phyloP scores from a whole-genome alignment of 1,140 invertebrate species.

The Drosophila nebulosa region DNA sequence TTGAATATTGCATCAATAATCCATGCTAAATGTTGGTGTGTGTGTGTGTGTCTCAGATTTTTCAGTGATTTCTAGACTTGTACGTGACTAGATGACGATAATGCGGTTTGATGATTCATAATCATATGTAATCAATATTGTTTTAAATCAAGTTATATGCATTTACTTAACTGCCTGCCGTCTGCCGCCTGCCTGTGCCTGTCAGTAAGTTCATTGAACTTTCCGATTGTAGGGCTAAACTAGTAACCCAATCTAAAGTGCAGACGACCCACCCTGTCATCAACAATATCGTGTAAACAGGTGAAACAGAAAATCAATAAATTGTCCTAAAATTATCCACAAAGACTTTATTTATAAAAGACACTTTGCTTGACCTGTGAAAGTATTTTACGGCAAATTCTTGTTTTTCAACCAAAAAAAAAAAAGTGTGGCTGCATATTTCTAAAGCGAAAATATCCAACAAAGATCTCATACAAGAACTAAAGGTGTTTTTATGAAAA shows the following conservation, averaged over 20 bases:
- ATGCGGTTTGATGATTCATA: conserved; percentile 49
- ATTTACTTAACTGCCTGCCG: neutral
- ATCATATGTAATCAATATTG: neutral
- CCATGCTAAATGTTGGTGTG: neutral
- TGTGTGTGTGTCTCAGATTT: conserved; percentile 11
- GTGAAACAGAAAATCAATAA: conserved; percentile 35
- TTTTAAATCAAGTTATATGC: neutral
- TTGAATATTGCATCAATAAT: conserved; percentile 1
- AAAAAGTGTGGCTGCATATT: neutral
- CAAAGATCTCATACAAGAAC: too few species aligned
- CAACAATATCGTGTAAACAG: conserved; percentile 2
- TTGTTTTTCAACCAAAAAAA: neutral
- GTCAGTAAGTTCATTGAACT: conserved; percentile 65
- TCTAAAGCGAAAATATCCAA: neutral
- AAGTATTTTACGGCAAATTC: neutral
- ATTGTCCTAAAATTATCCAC: conserved; percentile 8
- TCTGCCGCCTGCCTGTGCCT: too few species aligned
- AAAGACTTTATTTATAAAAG: neutral
- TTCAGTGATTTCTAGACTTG: conserved; percentile 55
- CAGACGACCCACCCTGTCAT: conserved; percentile 14
- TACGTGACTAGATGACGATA: conserved; percentile 28
- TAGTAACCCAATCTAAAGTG: conserved; percentile 46
- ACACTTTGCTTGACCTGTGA: neutral
- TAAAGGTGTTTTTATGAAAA: too few species aligned
- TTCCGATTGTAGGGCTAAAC: conserved; percentile 10